Base-by-base conservation (phyloP, 2,797 vertebrate genomes). In the Sebastes flavidus region DNA sequence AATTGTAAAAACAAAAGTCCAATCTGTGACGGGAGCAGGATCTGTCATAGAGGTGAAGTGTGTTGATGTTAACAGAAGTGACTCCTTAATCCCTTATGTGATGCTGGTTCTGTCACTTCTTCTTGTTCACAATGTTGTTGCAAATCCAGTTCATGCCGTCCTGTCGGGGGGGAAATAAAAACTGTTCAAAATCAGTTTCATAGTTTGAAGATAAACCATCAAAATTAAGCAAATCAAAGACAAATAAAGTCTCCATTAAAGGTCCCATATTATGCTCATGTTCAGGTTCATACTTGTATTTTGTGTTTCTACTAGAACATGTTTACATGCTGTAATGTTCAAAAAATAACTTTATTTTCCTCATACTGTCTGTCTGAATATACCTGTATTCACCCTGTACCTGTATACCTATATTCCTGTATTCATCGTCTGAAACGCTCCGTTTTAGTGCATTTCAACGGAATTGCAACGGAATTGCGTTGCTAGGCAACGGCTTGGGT, bases 91-190 rank as follows among this genome's bases (percentile, higher is more conserved):
- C 60, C 63, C 68, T 76, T 24, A 62, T 76, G 65, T 69, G 80
- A 71, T 54, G 49, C 38, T 34, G 65, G 12, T 56, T 77, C 27
- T 6, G 29, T 95, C 78, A 95, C 87, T 96, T 97, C 91, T 96
- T 97, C 90, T 90, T 96, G 80, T 95, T 95, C 73, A 93, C 89
- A 82, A 97, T 96, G 84, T 96, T 97, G 91, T 94, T 96, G 89
- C 96, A 96, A 90, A 97, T 97, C 96, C 96, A 97, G 91, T 97
- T 96, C 96, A 97, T 97, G 79, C 96, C 95, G 84, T 97, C 96
- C 96, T 96, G 87, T 77, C 6, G 56, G 73, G 72, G 27, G 42
- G 9, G 52, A 77, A 75, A 84, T 5, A 54, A 75, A 80, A 75
- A 14, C 42, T 18, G 42, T 46, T 16, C 16, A 8, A 25, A 59